Conservation (phyloP, 2,113 vertebrate species). For the Xenopus borealis region DNA sequence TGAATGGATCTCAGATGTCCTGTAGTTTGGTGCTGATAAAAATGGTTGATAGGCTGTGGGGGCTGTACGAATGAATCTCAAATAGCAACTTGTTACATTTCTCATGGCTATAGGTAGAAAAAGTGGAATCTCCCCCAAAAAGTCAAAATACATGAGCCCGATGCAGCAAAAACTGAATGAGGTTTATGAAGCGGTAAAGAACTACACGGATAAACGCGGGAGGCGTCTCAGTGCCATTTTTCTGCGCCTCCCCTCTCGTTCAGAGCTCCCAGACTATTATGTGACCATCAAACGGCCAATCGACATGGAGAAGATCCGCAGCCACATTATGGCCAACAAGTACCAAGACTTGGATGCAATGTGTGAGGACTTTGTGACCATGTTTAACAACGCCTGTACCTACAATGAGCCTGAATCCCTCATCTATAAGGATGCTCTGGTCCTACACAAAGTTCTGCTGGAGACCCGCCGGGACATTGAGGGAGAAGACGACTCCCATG, state of each 20-base stretch:
- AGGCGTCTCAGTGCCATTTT: constrained; percentile 97
- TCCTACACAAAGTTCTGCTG: constrained; percentile 90
- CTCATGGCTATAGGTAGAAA: constrained; percentile 75
- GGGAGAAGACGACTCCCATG: constrained; percentile 88
- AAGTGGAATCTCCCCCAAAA: constrained; percentile 91
- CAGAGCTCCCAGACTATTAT: constrained; percentile 97
- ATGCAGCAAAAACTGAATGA: constrained; percentile 96
- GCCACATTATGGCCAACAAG: constrained; percentile 97
- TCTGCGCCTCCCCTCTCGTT: constrained; percentile 89
- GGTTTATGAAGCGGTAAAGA: constrained; percentile 95
- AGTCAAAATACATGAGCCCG: constrained; percentile 94
- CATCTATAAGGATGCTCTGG: constrained; percentile 94
- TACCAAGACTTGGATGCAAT: constrained; percentile 97
- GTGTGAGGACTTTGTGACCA: constrained; percentile 96
- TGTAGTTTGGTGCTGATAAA: no score
- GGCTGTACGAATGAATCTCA: no score
- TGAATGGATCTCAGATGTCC: no score
- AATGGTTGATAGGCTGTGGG: no score
- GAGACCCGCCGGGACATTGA: constrained; percentile 91
- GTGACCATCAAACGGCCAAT: constrained; percentile 95
- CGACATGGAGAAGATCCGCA: constrained; percentile 97
- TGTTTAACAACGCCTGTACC: constrained; percentile 98
- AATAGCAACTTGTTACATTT: no score
- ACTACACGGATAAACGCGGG: constrained; percentile 93
- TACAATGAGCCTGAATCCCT: constrained; percentile 96